Evolutionary conservation across 1,140 invertebrate genomes (phyloP), one percentile per base, ranked within the genome.

Genomic region (Periplaneta americana): DNA sequence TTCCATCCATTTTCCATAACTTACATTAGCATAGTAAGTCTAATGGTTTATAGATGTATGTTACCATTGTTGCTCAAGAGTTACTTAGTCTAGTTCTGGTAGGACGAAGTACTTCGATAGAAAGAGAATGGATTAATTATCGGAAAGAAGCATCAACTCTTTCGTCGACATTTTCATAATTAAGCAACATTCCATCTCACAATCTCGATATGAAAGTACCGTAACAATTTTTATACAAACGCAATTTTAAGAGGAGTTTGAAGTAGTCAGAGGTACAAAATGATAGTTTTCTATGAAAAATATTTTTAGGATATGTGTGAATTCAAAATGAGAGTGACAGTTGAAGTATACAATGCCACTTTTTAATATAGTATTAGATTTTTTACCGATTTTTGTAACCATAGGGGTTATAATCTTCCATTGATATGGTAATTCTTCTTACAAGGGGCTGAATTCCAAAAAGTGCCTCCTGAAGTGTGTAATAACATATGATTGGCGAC

Each of bases 11-110:
- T 66, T 66, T 66, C n/a, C 48, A 36, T 77, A n/a, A 77, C 75
- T 77, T 77, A 77, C 31, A 33, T 34, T 31, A 36, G 32, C 33
- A 9, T 22, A 77, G 75, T 77, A 77, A 77, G 75, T 34, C 8
- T 22, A 17, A 33, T 36, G n/a, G 18, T 76, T 66, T 76, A 13
- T 35, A 34, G 32, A 34, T 22, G 31, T 77, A 22, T 33, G 75
- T 77, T 77, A 77, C 75, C 31, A 33, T 77, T 33, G 75, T 77
- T 77, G 75, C 75, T 77, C 75, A 77, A 77, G 35, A 33, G 75
- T 36, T n/a, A 34, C 22, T 77, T 77, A 34, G 35, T 77, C 48
- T 66, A 66, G 48, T 66, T 66, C 48, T 66, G 33, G 33, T 77
- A 77, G 9, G 15, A 10, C 13, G 35, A 77, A 77, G 75, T 33